Conservation (phyloP, 2,113 vertebrate genomes). For the Saccopteryx bilineata region DNA sequence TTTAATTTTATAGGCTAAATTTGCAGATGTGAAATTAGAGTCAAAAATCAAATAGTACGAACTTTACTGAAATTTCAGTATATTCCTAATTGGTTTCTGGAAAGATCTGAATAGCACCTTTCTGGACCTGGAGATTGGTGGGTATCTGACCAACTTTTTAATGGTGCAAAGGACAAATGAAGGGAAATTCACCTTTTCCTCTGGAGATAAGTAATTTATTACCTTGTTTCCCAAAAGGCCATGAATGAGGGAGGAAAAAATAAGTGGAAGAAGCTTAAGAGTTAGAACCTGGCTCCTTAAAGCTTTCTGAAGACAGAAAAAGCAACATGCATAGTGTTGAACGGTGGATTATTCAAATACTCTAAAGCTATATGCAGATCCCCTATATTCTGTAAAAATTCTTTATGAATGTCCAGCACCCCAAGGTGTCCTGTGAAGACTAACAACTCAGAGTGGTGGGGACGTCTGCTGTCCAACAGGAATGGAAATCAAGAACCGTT, state of each 20-base stretch:
- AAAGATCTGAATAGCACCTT: not conserved
- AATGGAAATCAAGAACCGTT: not conserved
- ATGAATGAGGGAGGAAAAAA: not conserved
- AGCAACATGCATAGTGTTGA: not conserved
- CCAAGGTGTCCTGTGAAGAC: not conserved
- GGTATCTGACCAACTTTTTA: not conserved
- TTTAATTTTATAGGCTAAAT: slow-evolving; percentile 41
- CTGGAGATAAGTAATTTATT: not conserved
- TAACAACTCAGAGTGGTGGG: not conserved
- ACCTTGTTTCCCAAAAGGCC: not conserved
- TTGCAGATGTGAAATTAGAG: slow-evolving; percentile 31
- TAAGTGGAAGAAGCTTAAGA: not conserved
- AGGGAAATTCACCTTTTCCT: not conserved
- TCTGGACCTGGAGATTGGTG: not conserved
- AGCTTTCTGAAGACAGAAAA: not conserved
- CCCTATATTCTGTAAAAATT: not conserved
- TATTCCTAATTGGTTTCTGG: slow-evolving; percentile 1
- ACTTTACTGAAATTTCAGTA: not conserved
- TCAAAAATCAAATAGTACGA: not conserved
- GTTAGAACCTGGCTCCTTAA: not conserved
- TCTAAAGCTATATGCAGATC: not conserved
- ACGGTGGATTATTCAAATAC: not conserved
- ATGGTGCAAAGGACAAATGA: not conserved
- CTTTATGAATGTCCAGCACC: not conserved
- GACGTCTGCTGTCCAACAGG: not conserved